Evolutionary conservation across 2,797 vertebrate genomes (phyloP), one percentile per base, ranked within the genome.

Genomic region (Ataeniobius toweri): DNA sequence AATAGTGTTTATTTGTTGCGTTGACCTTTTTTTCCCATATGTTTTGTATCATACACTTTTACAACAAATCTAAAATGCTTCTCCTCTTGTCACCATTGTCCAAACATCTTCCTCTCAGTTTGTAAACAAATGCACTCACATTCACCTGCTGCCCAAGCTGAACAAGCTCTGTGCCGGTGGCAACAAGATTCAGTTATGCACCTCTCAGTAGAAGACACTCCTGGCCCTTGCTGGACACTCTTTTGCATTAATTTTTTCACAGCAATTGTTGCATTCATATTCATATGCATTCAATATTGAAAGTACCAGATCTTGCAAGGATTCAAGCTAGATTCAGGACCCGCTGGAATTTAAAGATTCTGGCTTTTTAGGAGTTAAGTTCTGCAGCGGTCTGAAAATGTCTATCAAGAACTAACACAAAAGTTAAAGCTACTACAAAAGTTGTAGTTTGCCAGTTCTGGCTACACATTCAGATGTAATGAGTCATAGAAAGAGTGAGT

Each of bases 401-500:
- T 71, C 0, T 68, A 2, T 26, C 26, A 73, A 51, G 75, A 67
- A 2, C n/a, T 56, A 76, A 36, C 36, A 36, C 36, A 50, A 50
- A 9, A 70, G 70, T 6, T 31, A 18, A 18, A 6, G 51, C 44
- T 26, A 75, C 58, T 58, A 61, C 69, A 36, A 36, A 36, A 36
- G 36, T 36, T 39, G 6, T 73, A 36, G 28, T 71, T 65, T 73
- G 13, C 41, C 56, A 65, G 31, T 3, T 22, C 31, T 36, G 39
- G 61, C 68, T 59, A n/a, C 63, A 87, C 86, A 90, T 90, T 88
- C 80, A 88, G 41, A 89, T 78, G 75, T 39, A 75, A 28, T 92
- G 88, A 92, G 85, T 93, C 89, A 91, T 77, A 89, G 90, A 85
- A 89, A 81, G 13, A 81, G 53, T 89, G 89, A 92, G 87, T 90